Conservation (phyloP, 2,888 invertebrate genomes). For the Elegia similella region DNA sequence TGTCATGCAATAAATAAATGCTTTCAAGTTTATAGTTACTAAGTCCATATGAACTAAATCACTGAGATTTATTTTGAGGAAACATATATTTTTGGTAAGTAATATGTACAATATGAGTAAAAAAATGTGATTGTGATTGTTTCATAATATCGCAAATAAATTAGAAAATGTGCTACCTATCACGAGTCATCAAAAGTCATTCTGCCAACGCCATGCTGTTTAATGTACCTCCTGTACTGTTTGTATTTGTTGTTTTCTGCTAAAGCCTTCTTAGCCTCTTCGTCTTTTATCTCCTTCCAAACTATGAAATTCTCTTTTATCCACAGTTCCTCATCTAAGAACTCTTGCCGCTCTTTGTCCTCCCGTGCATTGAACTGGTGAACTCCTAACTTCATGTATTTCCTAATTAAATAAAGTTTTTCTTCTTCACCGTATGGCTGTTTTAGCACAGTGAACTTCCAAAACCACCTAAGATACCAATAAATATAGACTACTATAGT, state of each 20-base stretch:
- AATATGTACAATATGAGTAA: neutral
- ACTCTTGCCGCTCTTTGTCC: conserved; percentile 87
- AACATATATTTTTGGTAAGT: neutral
- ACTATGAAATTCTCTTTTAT: conserved; percentile 87
- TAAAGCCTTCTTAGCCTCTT: conserved; percentile 90
- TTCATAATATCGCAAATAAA: conserved; percentile 5
- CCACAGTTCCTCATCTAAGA: conserved; percentile 90
- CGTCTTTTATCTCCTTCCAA: conserved; percentile 92
- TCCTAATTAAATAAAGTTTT: conserved; percentile 91
- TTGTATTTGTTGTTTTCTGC: conserved; percentile 94
- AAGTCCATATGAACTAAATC: no score
- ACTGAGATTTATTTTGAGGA: neutral
- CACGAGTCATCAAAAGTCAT: conserved; percentile 95
- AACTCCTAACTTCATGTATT: conserved; percentile 86
- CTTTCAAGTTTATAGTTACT: no score
- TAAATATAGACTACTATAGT: conserved; percentile 85
- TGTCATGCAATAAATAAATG: no score
- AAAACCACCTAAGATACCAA: conserved; percentile 91
- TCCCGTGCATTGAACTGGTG: conserved; percentile 88
- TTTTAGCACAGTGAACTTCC: conserved; percentile 88
- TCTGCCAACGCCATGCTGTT: conserved; percentile 93
- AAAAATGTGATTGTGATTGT: neutral
- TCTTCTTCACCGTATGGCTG: conserved; percentile 91
- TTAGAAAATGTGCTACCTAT: conserved; percentile 28
- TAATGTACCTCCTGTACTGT: conserved; percentile 93